phyloP scores from a whole-genome alignment of 1,140 invertebrate species.

The Pectinophora gossypiella region DNA sequence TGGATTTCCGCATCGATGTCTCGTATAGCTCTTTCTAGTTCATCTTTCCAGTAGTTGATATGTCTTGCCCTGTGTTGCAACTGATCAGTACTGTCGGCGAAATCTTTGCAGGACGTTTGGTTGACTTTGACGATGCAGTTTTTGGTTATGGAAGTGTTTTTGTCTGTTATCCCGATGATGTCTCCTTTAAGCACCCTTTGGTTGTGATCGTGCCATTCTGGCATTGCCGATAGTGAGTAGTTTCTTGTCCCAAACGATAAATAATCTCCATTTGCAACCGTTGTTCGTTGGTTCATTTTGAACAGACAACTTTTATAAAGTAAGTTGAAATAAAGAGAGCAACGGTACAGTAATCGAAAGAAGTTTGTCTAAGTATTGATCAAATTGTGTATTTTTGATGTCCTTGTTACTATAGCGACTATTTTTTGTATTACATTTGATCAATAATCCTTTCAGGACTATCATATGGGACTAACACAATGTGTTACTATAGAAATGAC shows the following conservation, averaged over 20 bases:
- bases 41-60: conserved; percentile 81
- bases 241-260: conserved; percentile 52
- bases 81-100: conserved; percentile 77
- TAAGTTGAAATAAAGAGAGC: no score
- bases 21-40: conserved; percentile 78
- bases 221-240: conserved; percentile 43
- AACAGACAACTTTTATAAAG: no score
- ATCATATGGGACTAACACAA: no score
- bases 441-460: no score
- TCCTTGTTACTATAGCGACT: no score
- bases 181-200: conserved; percentile 52
- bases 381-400: no score
- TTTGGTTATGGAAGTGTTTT: conserved; percentile 58
- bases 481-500: no score
- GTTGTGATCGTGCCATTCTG: conserved; percentile 57
- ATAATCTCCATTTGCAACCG: conserved; percentile 40
- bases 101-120: conserved; percentile 54
- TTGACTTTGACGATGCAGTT: conserved; percentile 66
- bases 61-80: conserved; percentile 77
- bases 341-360: no score
- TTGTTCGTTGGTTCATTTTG: conserved; percentile 1
- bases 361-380: no score
- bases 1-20: conserved; percentile 80
- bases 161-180: conserved; percentile 51
- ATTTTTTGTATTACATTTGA: no score